Evolutionary conservation across 2,797 vertebrate species (phyloP).

Genomic region (Coregonus suidteri): DNA sequence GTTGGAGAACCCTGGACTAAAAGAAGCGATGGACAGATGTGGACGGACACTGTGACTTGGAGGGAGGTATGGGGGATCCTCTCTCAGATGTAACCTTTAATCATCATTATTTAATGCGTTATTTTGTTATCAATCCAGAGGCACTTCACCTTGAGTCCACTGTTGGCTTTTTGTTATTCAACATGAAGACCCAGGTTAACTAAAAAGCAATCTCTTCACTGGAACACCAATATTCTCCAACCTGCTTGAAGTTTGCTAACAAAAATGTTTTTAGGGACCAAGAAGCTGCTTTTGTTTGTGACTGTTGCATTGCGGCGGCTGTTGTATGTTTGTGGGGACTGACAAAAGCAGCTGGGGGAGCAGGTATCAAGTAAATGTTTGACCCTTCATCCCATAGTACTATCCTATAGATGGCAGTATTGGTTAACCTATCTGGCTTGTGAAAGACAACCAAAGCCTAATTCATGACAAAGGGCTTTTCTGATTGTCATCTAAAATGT

Average conservation of each 20-base stretch:
- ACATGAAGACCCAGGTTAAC: slow-evolving; percentile 17
- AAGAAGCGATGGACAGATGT: slow-evolving; percentile 6
- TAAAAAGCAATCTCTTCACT: slow-evolving; percentile 1
- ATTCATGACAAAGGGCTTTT: slow-evolving; percentile 16
- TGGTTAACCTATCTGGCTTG: slow-evolving; percentile 1
- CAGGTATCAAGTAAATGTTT: background rate
- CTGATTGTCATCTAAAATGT: background rate
- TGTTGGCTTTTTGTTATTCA: slow-evolving; percentile 13
- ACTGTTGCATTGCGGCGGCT: background rate
- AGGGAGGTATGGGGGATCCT: background rate
- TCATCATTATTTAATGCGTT: slow-evolving; percentile 10
- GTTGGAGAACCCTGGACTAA: background rate
- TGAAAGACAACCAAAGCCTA: background rate
- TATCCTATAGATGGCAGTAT: slow-evolving; percentile 34
- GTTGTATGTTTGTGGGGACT: background rate
- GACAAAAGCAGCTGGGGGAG: background rate
- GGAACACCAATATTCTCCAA: background rate
- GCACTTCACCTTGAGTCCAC: slow-evolving; percentile 20
- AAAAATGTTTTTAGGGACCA: slow-evolving; percentile 31
- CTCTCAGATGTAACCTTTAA: background rate
- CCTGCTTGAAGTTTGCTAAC: background rate
- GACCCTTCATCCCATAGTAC: background rate
- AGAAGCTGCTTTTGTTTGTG: slow-evolving; percentile 3
- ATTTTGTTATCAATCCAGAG: slow-evolving; percentile 11
- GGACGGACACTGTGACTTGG: background rate